Evolutionary conservation across 2,797 vertebrate species (phyloP).

Genomic region (Amblyraja radiata): DNA sequence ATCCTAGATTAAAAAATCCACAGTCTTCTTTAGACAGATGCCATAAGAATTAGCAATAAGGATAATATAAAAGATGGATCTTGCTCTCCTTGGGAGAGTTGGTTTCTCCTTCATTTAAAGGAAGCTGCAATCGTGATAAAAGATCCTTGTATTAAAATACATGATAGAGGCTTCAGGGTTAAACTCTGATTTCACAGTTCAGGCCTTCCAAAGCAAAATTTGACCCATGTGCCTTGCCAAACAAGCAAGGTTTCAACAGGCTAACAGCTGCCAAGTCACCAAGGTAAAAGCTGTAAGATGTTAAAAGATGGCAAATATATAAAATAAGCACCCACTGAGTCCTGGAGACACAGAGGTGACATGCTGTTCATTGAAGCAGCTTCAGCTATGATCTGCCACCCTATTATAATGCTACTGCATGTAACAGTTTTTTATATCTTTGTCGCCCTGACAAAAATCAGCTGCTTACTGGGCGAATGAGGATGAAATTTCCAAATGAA

Average conservation of each 20-base stretch:
- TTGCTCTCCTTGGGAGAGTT: not conserved
- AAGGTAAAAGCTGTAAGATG: not conserved
- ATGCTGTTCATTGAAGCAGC: constrained; percentile 8
- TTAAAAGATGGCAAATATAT: not conserved
- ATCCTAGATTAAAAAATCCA: not conserved
- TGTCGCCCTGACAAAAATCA: not conserved
- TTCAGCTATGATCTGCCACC: not conserved
- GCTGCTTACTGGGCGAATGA: not conserved
- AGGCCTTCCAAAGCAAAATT: not conserved
- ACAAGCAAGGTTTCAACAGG: not conserved
- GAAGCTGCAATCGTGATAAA: not conserved
- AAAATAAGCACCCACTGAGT: not conserved
- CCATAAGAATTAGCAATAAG: not conserved
- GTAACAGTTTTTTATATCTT: not conserved
- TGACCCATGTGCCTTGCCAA: not conserved
- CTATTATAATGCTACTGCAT: not conserved
- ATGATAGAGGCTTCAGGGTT: not conserved
- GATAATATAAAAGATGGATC: not conserved
- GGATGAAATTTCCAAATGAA: not conserved
- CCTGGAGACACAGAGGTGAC: not conserved
- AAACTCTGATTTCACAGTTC: not conserved
- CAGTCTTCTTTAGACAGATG: not conserved
- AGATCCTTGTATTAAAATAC: not conserved
- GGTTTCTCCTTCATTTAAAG: no score
- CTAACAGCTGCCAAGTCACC: not conserved